A percentile compares a stretch with the other conserved stretches of the same genome.
Conservation (phyloP, 2,113 vertebrate species). For the Melanocharis versteri region DNA sequence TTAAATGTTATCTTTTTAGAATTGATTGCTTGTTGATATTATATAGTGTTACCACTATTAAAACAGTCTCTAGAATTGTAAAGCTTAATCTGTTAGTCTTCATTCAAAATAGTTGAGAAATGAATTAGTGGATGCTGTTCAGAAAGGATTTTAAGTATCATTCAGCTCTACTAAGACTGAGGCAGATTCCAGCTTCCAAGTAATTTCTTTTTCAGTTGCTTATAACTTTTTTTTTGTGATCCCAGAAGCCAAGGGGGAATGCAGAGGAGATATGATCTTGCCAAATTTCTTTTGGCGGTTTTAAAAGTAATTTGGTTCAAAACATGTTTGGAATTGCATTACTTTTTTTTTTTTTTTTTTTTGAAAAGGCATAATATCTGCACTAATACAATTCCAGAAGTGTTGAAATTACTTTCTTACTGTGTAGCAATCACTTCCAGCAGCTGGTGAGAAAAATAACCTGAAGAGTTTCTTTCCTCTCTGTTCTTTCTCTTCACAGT, state of each 20-base stretch:
- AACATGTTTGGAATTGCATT: slow-evolving; percentile 28
- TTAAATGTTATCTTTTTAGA: background rate
- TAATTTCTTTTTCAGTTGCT: slow-evolving; percentile 12
- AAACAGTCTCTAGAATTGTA: background rate
- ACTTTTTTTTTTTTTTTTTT: background rate
- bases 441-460: slow-evolving; percentile 14
- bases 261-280: slow-evolving; percentile 5
- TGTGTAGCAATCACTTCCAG: background rate
- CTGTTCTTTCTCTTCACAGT: background rate
- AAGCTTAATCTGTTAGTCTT: background rate
- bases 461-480: background rate
- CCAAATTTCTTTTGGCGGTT: slow-evolving; percentile 55
- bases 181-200: slow-evolving; percentile 2
- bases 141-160: background rate
- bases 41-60: background rate
- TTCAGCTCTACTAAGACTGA: background rate
- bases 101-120: slow-evolving; percentile 9
- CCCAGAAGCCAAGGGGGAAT: background rate
- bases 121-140: background rate
- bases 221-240: slow-evolving; percentile 34
- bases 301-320: slow-evolving; percentile 49
- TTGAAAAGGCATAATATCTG: background rate
- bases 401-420: slow-evolving; percentile 36
- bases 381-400: slow-evolving; percentile 26
- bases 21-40: background rate